Base-by-base conservation (phyloP, 2,113 vertebrate species). In the Caloenas nicobarica region DNA sequence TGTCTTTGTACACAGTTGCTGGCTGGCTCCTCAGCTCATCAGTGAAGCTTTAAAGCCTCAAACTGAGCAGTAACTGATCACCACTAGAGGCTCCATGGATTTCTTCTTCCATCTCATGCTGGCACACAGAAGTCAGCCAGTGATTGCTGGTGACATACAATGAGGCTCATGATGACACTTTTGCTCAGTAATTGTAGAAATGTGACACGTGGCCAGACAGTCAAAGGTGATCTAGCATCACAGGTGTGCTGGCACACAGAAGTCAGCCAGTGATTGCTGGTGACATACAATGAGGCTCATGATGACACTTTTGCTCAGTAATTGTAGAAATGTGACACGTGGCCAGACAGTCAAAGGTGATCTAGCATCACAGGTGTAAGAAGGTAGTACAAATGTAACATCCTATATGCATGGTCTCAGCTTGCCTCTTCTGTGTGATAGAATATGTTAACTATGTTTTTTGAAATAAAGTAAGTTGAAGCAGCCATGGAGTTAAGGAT, bases 51-150 rank as follows among this genome's bases (percentile, higher is more conserved):
- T 86, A 46, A 91, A 58, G 15, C 33, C 44, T 83, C 74, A 15
- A n/a, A 51, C 22, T 42, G 64, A 92, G 51, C 72, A 71, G 51
- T 73, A 81, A 48, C 25, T 2, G 16, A 36, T 46, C 46, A 42
- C 0, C 1, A 76, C 11, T 44, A 60, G 18, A 0, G 1, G 15
- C n/a, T 84, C 51, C 22, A 11, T 34, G 50, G 60, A 12, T 66
- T 88, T 73, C 26, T 86, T 83, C 86, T 60, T 62, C 28, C 25
- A 81, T 73, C n/a, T 89, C 29, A 12, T 65, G 22, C 11, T 69
- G 61, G 65, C 9, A 74, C 24, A 34, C 31, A 82, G 56, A 85
- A 9, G 65, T 44, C 78, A 57, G 2, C 10, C 12, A 28, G 13
- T 66, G 36, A 31, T 31, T 89, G 51, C 6, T 68, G 58, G 14